Evolutionary conservation across 2,113 vertebrate species (phyloP).

Genomic region (Aphyosemion australe): DNA sequence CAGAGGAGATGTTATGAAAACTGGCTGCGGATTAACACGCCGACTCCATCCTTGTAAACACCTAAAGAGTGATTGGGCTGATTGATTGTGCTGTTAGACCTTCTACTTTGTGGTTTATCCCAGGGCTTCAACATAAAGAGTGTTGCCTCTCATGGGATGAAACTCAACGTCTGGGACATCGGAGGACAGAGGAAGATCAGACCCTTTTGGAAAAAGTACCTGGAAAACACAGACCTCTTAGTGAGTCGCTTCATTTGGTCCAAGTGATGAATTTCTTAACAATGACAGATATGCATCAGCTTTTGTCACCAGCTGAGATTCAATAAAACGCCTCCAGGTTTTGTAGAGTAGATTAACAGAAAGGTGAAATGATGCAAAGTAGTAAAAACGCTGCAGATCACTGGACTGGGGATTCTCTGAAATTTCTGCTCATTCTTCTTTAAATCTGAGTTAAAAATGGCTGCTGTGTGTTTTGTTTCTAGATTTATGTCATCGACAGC

Average conservation of each 20-base stretch:
- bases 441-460: too few relatives aligned
- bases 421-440: too few relatives aligned
- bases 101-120: constrained; percentile 3
- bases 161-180: constrained; percentile 88
- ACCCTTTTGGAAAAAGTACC: constrained; percentile 86
- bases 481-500: constrained; percentile 92
- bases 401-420: too few relatives aligned
- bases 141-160: constrained; percentile 85
- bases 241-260: constrained; percentile 67
- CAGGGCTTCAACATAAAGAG: constrained; percentile 90
- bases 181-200: constrained; percentile 87
- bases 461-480: not conserved
- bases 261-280: too few relatives aligned
- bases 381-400: too few relatives aligned
- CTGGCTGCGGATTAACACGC: constrained; percentile 25
- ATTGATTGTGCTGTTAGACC: too few relatives aligned
- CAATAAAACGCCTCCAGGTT: too few relatives aligned
- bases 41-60: not conserved
- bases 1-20: constrained; percentile 40
- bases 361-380: too few relatives aligned
- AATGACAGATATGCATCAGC: too few relatives aligned
- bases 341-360: too few relatives aligned
- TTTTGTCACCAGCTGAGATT: too few relatives aligned
- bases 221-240: constrained; percentile 86
- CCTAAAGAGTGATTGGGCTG: not conserved